These are phyloP conservation scores for Streblospio benedicti DNA, from an alignment of 1,140 invertebrate genomes.

Conservation along the genomic window DNA sequence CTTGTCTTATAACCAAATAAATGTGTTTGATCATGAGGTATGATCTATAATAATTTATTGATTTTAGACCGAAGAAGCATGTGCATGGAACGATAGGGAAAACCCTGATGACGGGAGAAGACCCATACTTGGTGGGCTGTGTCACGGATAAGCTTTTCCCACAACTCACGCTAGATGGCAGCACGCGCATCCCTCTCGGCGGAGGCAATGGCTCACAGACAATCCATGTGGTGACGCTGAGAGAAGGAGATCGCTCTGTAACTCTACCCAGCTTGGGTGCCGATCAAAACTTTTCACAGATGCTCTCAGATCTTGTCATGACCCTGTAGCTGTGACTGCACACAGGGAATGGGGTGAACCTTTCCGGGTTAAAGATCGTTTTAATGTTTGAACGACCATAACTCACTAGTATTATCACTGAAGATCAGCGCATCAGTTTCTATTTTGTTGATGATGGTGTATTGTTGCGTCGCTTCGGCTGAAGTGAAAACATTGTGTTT, in stretches of 20 bases:
- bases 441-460: too few relatives aligned
- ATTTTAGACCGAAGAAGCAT: background rate
- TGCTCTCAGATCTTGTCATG: conserved; percentile 50
- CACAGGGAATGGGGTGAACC: too few relatives aligned
- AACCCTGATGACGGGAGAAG: conserved; percentile 43
- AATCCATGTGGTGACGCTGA: conserved; percentile 44
- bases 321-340: conserved; percentile 29
- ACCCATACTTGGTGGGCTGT: conserved; percentile 50
- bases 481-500: too few relatives aligned
- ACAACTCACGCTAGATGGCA: conserved; percentile 37
- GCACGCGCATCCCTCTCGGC: background rate
- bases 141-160: conserved; percentile 48
- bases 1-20: too few relatives aligned
- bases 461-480: too few relatives aligned
- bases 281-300: conserved; percentile 51
- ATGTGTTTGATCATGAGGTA: too few relatives aligned
- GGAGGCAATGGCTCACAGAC: conserved; percentile 28
- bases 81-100: background rate
- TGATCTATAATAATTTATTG: too few relatives aligned
- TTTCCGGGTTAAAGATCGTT: too few relatives aligned
- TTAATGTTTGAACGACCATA: too few relatives aligned
- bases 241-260: conserved; percentile 46
- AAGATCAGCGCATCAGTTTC: too few relatives aligned
- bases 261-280: conserved; percentile 48
- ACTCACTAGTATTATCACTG: too few relatives aligned